Conservation (phyloP, 2,888 invertebrate species). For the Ctena decussata region DNA sequence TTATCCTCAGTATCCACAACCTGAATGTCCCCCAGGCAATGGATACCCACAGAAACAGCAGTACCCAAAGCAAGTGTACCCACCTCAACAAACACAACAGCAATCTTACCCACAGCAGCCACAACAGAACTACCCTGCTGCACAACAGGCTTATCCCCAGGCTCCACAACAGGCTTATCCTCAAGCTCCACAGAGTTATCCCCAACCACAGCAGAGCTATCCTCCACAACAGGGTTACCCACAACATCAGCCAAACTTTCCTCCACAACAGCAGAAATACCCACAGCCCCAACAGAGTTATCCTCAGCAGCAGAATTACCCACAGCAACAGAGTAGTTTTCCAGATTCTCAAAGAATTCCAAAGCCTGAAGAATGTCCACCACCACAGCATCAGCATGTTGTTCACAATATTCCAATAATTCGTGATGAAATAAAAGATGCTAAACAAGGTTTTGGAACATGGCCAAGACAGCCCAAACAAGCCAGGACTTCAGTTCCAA, state of each 20-base stretch:
- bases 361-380: slow-evolving; percentile 45
- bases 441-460: slow-evolving; percentile 35
- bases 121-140: not conserved
- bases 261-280: slow-evolving; percentile 30
- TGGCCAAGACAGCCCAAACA: slow-evolving; percentile 55
- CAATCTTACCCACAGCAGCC: slow-evolving; percentile 6
- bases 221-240: slow-evolving; percentile 11
- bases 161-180: slow-evolving; percentile 6
- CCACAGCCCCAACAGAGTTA: slow-evolving; percentile 34
- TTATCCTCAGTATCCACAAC: slow-evolving; percentile 37
- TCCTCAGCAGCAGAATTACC: slow-evolving; percentile 34
- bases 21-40: not conserved
- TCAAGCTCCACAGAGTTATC: not conserved
- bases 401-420: slow-evolving; percentile 64
- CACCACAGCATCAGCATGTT: slow-evolving; percentile 48
- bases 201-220: slow-evolving; percentile 1
- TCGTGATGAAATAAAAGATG: slow-evolving; percentile 46
- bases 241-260: slow-evolving; percentile 18
- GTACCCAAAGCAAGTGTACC: slow-evolving; percentile 19
- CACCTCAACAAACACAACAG: not conserved
- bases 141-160: not conserved
- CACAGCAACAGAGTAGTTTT: slow-evolving; percentile 13
- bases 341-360: slow-evolving; percentile 38
- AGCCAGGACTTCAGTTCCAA: not conserved
- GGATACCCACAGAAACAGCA: not conserved